Evolutionary conservation across 2,797 vertebrate species (phyloP), one percentile per base, ranked within the genome.

Genomic region (Cynopterus sphinx): DNA sequence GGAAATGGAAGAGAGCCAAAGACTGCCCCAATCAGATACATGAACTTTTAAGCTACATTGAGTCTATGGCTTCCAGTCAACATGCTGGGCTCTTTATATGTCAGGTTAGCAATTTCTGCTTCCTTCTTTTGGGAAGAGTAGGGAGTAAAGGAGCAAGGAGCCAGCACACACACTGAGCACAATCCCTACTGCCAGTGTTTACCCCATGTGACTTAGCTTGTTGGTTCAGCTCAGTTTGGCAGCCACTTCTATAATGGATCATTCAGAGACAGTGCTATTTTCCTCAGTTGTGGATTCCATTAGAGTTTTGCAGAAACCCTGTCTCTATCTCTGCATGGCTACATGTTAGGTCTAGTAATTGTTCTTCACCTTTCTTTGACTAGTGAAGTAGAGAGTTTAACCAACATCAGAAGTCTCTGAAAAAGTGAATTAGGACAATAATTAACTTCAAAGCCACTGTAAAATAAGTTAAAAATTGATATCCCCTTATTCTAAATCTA

Each of bases 1-100:
- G n/a, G 46, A 59, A 26, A 15, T 63, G 11, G 59, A 53, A n/a
- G 16, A 49, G 5, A 55, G 8, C 28, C 24, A 39, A 67, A 78
- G 22, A 59, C 3, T 79, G 2, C 1, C 46, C 41, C 3, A 11
- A 12, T 11, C 46, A 3, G 1, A 13, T 11, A 9, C 2, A 10
- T 59, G 13, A 36, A 22, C 0, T 82, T 90, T 73, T 26, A 87
- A 86, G 8, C 3, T 33, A 53, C 3, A 15, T 9, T 39, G 59
- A 21, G 7, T 9, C 3, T 46, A 9, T 43, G 17, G 51, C 33
- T 59, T 9, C 46, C 5, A 12, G 3, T 12, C 1, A 49, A 6
- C 6, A 6, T 33, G 21, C 22, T 67, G 19, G 24, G 24, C 43
- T 78, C 24, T 61, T 61, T 49, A 24, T 11, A 24, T 9, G 28